Conservation (phyloP, 1,140 invertebrate species). For the Augochlora pura region DNA sequence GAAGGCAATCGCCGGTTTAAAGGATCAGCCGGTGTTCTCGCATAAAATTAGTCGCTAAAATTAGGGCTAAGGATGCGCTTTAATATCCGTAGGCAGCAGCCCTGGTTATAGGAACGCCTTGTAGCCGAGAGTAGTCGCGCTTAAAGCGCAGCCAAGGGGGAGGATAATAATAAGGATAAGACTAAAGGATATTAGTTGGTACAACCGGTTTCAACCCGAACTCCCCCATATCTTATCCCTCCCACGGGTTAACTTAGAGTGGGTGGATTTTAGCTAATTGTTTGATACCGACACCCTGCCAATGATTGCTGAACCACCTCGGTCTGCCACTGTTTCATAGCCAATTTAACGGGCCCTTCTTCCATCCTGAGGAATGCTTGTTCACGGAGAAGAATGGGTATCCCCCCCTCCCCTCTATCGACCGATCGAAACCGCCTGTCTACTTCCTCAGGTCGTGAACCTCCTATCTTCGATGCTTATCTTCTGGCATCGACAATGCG, state of each 20-base stretch:
- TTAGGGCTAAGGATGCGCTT: slow-evolving; percentile 63
- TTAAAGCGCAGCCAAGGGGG: slow-evolving; percentile 53
- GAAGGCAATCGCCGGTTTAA: slow-evolving; percentile 54
- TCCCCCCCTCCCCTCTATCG: too few relatives aligned
- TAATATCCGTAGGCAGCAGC: slow-evolving; percentile 64
- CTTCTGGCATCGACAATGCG: neutral
- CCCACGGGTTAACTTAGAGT: slow-evolving; percentile 32
- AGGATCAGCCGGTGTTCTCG: slow-evolving; percentile 59
- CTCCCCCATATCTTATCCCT: slow-evolving; percentile 40
- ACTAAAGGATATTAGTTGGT: slow-evolving; percentile 74
- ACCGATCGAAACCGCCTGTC: neutral
- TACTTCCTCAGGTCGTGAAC: neutral
- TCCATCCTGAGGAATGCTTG: neutral
- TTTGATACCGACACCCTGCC: slow-evolving; percentile 66
- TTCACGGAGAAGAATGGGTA: slow-evolving; percentile 1
- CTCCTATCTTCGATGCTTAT: neutral
- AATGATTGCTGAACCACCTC: slow-evolving; percentile 36
- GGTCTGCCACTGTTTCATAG: slow-evolving; percentile 2
- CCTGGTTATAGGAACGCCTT: slow-evolving; percentile 44
- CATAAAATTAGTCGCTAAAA: slow-evolving; percentile 66
- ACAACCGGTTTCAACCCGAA: slow-evolving; percentile 53
- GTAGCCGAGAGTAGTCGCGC: slow-evolving; percentile 44
- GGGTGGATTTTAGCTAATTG: slow-evolving; percentile 67
- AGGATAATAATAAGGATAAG: slow-evolving; percentile 74
- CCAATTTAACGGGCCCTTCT: slow-evolving; percentile 7